Conservation (phyloP, 35 echinoderm and acorn worm species). For the Diadema setosum region DNA sequence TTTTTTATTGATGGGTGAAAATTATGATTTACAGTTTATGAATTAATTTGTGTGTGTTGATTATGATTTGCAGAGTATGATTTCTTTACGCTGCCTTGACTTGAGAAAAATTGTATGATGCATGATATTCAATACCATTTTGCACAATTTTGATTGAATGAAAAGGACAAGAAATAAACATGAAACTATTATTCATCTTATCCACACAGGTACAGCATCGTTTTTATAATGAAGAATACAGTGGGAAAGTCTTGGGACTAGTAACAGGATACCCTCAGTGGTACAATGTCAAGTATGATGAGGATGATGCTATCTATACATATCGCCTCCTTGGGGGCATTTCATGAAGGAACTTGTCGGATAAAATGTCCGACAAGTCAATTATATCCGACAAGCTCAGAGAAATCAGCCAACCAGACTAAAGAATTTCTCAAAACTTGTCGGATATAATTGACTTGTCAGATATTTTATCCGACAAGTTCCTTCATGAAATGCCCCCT, state of each 20-base stretch:
- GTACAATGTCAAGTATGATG: conserved; percentile 17
- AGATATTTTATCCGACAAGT: too few species aligned
- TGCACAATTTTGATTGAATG: neutral
- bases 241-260: neutral
- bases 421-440: too few species aligned
- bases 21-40: neutral
- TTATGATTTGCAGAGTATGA: neutral
- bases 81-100: neutral
- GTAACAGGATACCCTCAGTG: neutral
- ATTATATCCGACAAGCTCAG: too few species aligned
- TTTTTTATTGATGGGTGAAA: neutral
- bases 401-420: too few species aligned
- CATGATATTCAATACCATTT: neutral
- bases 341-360: too few species aligned
- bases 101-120: neutral
- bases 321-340: conserved; percentile 1
- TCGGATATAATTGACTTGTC: too few species aligned
- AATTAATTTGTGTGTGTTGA: neutral
- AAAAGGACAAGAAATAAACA: neutral
- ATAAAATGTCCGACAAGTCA: too few species aligned
- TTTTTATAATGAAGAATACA: neutral
- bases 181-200: neutral
- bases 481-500: too few species aligned
- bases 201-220: neutral
- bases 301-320: conserved; percentile 4